These are phyloP conservation scores for Incurvaria masculella DNA, from an alignment of 2,888 invertebrate genomes.

Conservation along the genomic window DNA sequence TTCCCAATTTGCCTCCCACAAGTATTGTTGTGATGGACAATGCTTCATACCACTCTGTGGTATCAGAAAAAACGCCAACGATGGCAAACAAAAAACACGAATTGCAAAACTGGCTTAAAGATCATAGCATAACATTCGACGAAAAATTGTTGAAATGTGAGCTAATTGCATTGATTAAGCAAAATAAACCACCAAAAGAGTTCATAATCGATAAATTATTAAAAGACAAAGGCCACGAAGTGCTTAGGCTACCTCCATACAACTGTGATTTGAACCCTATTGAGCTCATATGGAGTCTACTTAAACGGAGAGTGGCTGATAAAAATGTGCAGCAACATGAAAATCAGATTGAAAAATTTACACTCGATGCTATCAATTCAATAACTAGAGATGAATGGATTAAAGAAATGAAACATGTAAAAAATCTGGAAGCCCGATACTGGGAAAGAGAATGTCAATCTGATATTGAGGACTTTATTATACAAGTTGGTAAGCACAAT, in stretches of 20 bases:
- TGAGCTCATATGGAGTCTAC: conserved; percentile 18
- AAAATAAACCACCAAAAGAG: conserved; percentile 15
- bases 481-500: not conserved
- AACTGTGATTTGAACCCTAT: conserved; percentile 25
- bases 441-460: not conserved
- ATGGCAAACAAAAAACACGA: conserved; percentile 15
- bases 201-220: conserved; percentile 23
- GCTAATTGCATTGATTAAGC: conserved; percentile 16
- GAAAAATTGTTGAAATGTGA: conserved; percentile 17
- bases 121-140: conserved; percentile 17
- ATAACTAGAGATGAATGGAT: too few relatives aligned
- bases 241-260: conserved; percentile 24
- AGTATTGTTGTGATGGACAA: conserved; percentile 11
- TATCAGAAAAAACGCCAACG: conserved; percentile 9
- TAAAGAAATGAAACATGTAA: too few relatives aligned
- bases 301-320: too few relatives aligned
- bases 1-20: conserved; percentile 8
- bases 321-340: too few relatives aligned
- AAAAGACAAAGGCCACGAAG: conserved; percentile 19
- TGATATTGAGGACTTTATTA: not conserved
- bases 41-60: conserved; percentile 3
- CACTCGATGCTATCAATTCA: too few relatives aligned
- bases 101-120: conserved; percentile 17
- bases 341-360: too few relatives aligned
- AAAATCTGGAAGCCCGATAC: too few relatives aligned